phyloP scores from a whole-genome alignment of 2,797 vertebrate genomes.

The Myotis vivesi region DNA sequence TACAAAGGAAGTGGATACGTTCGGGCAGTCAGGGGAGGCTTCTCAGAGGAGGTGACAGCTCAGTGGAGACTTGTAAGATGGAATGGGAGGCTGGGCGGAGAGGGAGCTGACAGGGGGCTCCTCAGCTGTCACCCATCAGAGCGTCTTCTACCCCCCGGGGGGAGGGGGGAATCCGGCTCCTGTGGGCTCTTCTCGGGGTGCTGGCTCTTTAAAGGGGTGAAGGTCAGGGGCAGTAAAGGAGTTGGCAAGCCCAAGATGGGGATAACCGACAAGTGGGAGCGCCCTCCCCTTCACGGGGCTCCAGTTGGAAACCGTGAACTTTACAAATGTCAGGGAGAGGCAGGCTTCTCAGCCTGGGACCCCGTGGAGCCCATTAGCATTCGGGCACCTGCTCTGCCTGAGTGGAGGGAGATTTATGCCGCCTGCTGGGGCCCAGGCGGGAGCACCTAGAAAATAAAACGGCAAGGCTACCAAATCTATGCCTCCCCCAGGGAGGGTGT shows the following conservation, averaged over 20 bases:
- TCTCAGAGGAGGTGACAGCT: not conserved
- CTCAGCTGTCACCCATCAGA: not conserved
- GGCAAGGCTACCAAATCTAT: not conserved
- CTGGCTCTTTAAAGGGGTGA: not conserved
- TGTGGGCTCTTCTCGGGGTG: fast-evolving
- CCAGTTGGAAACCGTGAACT: constrained; percentile 86
- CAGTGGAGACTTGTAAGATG: fast-evolving
- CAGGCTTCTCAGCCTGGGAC: constrained; percentile 78
- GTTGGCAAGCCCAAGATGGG: not conserved
- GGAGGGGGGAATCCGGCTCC: not conserved
- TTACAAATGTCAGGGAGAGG: constrained; percentile 84
- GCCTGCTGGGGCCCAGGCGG: constrained; percentile 61
- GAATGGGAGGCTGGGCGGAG: fast-evolving
- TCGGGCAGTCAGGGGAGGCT: not conserved
- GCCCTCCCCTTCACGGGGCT: constrained; percentile 33
- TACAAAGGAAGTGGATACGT: not conserved
- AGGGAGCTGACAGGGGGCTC: not conserved
- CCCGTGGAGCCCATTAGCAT: constrained; percentile 78
- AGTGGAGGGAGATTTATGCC: constrained; percentile 31
- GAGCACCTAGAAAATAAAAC: constrained; percentile 49
- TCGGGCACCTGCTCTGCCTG: constrained; percentile 45
- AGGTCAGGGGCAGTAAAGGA: constrained; percentile 44
- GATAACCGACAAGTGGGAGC: not conserved
- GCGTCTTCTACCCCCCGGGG: not conserved
- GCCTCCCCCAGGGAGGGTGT: not conserved